phyloP scores from a whole-genome alignment of 92 coral and sea anemone genomes.

The Diadumene lineata region DNA sequence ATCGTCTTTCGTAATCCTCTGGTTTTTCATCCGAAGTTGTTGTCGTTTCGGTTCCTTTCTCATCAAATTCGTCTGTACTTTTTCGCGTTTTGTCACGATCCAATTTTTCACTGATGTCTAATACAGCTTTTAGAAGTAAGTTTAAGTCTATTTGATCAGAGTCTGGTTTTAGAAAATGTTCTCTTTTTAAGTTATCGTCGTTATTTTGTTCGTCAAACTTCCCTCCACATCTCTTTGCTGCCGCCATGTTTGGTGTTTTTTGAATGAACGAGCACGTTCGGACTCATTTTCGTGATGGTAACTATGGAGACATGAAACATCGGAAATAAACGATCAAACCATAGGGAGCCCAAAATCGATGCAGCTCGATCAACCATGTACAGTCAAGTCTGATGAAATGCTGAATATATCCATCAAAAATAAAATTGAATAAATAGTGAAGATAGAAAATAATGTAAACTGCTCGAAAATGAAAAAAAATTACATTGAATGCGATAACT shows the following conservation, averaged over 20 bases:
- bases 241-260: conserved; percentile 65
- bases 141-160: conserved; percentile 94
- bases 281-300: conserved; percentile 24
- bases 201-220: conserved; percentile 44
- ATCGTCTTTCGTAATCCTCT: conserved; percentile 49
- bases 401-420: no score
- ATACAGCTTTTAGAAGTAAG: conserved; percentile 84
- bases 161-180: conserved; percentile 88
- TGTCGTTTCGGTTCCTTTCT: conserved; percentile 16
- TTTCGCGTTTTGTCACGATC: conserved; percentile 41
- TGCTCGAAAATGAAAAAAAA: no score
- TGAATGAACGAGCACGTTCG: conserved; percentile 24
- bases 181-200: conserved; percentile 69
- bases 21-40: conserved; percentile 6
- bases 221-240: conserved; percentile 45
- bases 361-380: no score
- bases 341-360: not conserved
- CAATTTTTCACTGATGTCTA: conserved; percentile 91
- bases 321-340: not conserved
- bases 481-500: no score
- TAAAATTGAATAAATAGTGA: no score
- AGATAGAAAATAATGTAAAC: no score
- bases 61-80: conserved; percentile 25
- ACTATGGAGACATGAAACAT: conserved; percentile 52
- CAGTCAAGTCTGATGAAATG: no score